A percentile compares a stretch with the other conserved stretches of the same genome.
Evolutionary conservation across 2,797 vertebrate species (phyloP).

Genomic region (Poeciliopsis presidionis): DNA sequence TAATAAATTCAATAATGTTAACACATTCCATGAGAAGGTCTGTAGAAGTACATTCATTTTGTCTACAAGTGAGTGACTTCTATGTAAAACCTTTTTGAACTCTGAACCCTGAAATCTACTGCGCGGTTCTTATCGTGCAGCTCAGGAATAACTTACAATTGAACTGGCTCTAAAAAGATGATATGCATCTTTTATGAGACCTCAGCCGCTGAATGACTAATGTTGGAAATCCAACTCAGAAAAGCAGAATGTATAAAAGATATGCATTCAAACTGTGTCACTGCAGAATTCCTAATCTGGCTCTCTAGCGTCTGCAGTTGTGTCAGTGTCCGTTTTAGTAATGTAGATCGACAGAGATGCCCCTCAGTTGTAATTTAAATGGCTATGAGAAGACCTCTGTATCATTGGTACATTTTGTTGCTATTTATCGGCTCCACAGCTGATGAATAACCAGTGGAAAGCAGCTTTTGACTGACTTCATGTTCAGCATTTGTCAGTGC

Average conservation of each 20-base stretch:
- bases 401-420: constrained; percentile 14
- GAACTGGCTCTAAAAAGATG: constrained; percentile 42
- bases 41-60: background rate
- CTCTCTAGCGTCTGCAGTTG: constrained; percentile 27
- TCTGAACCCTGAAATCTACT: constrained; percentile 16
- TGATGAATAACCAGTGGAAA: constrained; percentile 22
- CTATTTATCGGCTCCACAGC: constrained; percentile 32
- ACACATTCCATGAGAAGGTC: background rate
- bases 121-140: constrained; percentile 26
- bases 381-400: constrained; percentile 13
- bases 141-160: constrained; percentile 38
- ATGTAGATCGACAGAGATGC: constrained; percentile 17
- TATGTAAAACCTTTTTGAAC: constrained; percentile 6
- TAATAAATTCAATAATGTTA: background rate
- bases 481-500: constrained; percentile 19
- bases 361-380: constrained; percentile 24
- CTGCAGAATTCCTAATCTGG: constrained; percentile 25
- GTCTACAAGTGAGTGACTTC: background rate
- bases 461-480: constrained; percentile 24
- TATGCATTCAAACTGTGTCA: constrained; percentile 37
- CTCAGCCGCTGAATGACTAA: constrained; percentile 52
- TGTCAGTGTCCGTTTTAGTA: constrained; percentile 10
- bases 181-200: constrained; percentile 65
- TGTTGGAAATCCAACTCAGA: constrained; percentile 30
- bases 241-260: constrained; percentile 28